Percentiles rank a stretch among this genome's conserved stretches.
phyloP scores from a whole-genome alignment of 2,797 vertebrate genomes.

The Enteromius radiatus region DNA sequence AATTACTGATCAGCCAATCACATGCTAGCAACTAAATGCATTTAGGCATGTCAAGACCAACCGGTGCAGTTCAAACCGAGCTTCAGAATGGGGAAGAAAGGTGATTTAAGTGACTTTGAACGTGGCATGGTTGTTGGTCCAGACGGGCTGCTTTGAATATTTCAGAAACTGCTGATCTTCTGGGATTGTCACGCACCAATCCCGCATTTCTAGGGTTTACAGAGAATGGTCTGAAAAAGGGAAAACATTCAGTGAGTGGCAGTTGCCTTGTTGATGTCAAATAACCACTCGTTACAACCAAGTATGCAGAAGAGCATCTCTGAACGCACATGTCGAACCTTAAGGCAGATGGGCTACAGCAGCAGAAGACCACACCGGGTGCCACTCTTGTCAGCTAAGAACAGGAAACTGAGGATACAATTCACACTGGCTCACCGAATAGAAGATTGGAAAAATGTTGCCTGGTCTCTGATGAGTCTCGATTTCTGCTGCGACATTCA shows the following conservation, averaged over 20 bases:
- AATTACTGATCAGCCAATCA: too few species aligned
- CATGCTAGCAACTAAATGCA: too few species aligned
- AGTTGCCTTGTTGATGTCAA: conserved; percentile 57
- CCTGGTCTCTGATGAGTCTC: neutral
- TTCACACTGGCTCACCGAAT: neutral
- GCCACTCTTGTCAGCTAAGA: neutral
- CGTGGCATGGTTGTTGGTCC: neutral
- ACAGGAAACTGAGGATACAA: neutral
- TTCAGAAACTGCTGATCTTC: conserved; percentile 4
- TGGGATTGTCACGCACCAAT: neutral
- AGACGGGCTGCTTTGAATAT: neutral
- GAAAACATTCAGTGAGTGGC: conserved; percentile 33
- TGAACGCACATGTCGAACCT: too few species aligned
- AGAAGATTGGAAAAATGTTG: neutral
- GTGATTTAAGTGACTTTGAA: neutral
- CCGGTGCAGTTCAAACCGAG: neutral
- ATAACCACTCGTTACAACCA: neutral
- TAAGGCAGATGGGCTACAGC: neutral
- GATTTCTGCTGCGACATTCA: too few species aligned
- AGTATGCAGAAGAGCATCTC: neutral
- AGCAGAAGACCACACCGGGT: too few species aligned
- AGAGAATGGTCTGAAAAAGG: neutral
- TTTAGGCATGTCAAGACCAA: too few species aligned
- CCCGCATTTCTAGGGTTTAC: neutral
- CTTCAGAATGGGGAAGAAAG: neutral